Percentiles rank a stretch among this genome's conserved stretches.
Evolutionary conservation across 2,888 invertebrate species (phyloP).

Genomic region (Cabera pusaria): DNA sequence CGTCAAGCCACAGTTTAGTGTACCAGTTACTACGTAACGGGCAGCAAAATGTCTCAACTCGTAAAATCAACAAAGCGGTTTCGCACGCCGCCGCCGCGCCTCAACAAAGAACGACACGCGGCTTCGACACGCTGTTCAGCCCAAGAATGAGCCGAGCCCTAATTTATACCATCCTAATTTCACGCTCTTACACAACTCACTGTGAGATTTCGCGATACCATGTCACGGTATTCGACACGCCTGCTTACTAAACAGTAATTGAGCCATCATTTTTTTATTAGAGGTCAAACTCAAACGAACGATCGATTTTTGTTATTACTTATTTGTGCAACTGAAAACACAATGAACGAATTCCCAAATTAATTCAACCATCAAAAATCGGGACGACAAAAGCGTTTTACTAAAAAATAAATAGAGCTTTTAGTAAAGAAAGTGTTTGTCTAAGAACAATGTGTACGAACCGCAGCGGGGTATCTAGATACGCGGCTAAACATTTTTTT

Average conservation of each 20-base stretch:
- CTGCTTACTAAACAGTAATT: conserved; percentile 63
- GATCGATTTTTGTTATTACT: conserved; percentile 23
- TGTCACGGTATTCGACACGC: conserved; percentile 73
- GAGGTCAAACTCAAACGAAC: conserved; percentile 21
- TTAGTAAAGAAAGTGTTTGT: conserved; percentile 79
- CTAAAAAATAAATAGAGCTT: conserved; percentile 68
- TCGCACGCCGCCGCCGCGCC: conserved; percentile 58
- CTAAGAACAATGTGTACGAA: conserved; percentile 75
- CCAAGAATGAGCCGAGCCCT: conserved; percentile 66
- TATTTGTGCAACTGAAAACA: conserved; percentile 38
- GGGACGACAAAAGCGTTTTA: conserved; percentile 59
- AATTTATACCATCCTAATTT: conserved; percentile 74
- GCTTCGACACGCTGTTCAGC: conserved; percentile 61
- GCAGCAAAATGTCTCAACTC: conserved; percentile 48
- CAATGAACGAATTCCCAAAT: conserved; percentile 49
- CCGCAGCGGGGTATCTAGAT: conserved; percentile 81
- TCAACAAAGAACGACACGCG: conserved; percentile 71
- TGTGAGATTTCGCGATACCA: conserved; percentile 71
- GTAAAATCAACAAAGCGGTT: conserved; percentile 73
- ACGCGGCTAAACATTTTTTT: conserved; percentile 68
- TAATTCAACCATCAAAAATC: conserved; percentile 72
- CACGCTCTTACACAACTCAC: conserved; percentile 74
- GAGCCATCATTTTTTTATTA: conserved; percentile 58
- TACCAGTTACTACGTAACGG: too few species aligned
- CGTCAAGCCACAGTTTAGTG: too few species aligned